Evolutionary conservation across 2,113 vertebrate species (phyloP).

Genomic region (Pungitius pungitius): DNA sequence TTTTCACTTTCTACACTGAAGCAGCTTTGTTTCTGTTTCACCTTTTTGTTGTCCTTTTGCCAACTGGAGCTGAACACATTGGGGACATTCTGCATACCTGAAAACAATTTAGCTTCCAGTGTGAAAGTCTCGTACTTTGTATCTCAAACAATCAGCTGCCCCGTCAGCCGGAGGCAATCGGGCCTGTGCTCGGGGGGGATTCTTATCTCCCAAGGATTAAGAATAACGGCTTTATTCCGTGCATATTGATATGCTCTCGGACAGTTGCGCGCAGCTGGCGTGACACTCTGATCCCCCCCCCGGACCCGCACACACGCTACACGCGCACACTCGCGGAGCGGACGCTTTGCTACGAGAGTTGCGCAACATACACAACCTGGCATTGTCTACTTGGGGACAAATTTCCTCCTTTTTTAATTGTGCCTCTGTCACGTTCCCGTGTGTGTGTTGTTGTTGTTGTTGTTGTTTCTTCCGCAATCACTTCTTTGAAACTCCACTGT

Average conservation of each 20-base stretch:
- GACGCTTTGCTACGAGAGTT: constrained; percentile 62
- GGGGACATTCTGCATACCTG: background rate
- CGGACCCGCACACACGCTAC: no score
- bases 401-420: constrained; percentile 51
- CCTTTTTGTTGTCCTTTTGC: background rate
- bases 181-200: constrained; percentile 36
- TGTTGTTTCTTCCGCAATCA: constrained; percentile 7
- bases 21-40: background rate
- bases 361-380: constrained; percentile 65
- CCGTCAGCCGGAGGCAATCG: constrained; percentile 22
- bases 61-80: background rate
- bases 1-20: background rate
- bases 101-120: background rate
- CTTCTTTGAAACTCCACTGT: constrained; percentile 17
- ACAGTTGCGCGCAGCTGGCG: constrained; percentile 2
- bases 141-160: background rate
- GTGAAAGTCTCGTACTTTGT: background rate
- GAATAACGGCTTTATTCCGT: constrained; percentile 48
- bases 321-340: constrained; percentile 58
- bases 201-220: constrained; percentile 29
- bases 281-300: constrained; percentile 5
- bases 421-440: background rate
- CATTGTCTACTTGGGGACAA: constrained; percentile 59
- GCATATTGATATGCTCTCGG: constrained; percentile 13
- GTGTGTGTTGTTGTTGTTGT: no score